phyloP scores from a whole-genome alignment of 2,888 invertebrate species.

The Incurvaria masculella region DNA sequence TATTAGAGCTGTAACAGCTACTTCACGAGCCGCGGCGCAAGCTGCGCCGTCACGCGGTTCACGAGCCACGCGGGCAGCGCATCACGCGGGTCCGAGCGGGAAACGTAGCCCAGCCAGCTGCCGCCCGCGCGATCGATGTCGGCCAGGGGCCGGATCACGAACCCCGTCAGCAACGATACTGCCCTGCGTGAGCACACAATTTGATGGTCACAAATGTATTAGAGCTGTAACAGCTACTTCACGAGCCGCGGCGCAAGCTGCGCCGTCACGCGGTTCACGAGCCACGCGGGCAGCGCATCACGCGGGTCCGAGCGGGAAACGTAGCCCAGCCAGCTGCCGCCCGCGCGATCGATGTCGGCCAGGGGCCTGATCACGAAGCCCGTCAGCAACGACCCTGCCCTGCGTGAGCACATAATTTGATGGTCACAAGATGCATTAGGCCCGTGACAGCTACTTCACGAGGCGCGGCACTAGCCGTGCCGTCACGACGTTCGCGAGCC shows the following conservation, averaged over 20 bases:
- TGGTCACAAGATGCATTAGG: neutral
- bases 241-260: constrained; percentile 85
- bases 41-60: constrained; percentile 79
- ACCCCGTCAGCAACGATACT: constrained; percentile 60
- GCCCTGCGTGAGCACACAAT: constrained; percentile 39
- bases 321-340: constrained; percentile 79
- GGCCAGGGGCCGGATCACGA: constrained; percentile 61
- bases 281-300: constrained; percentile 84
- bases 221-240: no score
- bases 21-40: constrained; percentile 84
- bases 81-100: constrained; percentile 88
- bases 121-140: constrained; percentile 43
- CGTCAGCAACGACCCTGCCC: constrained; percentile 60
- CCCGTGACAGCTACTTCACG: constrained; percentile 77
- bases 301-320: constrained; percentile 88
- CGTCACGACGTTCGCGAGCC: constrained; percentile 85
- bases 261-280: constrained; percentile 82
- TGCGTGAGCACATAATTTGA: constrained; percentile 20
- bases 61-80: constrained; percentile 86
- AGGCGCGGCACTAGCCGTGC: constrained; percentile 85
- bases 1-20: no score
- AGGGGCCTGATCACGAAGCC: constrained; percentile 66
- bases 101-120: constrained; percentile 82
- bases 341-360: constrained; percentile 28
- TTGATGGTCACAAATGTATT: neutral